These are phyloP conservation scores for Corydoras sp. DNA, from an alignment of 2,113 vertebrate species.

Conservation along the genomic window DNA sequence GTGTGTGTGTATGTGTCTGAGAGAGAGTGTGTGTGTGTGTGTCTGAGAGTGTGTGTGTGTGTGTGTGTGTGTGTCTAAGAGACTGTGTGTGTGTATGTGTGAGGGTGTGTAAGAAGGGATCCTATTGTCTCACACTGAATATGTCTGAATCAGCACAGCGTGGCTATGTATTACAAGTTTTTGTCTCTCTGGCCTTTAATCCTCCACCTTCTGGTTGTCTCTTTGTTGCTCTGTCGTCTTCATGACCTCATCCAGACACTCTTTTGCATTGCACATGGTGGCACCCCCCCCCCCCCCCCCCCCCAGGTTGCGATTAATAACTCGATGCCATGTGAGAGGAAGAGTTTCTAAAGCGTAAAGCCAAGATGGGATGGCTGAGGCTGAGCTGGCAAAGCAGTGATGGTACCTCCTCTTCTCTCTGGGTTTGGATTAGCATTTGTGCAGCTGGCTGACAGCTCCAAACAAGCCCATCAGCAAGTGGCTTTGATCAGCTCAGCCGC, in stretches of 20 bases:
- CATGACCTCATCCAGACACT: conserved; percentile 19
- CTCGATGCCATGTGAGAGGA: not conserved
- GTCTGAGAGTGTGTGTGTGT: conserved; percentile 7
- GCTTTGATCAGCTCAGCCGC: conserved; percentile 42
- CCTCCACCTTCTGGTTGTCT: conserved; percentile 23
- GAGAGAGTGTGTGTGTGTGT: conserved; percentile 1
- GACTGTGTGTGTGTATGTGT: conserved; percentile 5
- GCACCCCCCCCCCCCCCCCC: conserved; percentile 14
- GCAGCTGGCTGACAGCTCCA: conserved; percentile 39
- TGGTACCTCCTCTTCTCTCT: conserved; percentile 29
- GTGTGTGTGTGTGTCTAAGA: not conserved
- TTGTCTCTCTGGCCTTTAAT: conserved; percentile 31
- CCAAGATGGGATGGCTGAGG: conserved; percentile 17
- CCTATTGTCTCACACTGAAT: conserved; percentile 42
- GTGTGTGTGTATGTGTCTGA: conserved; percentile 1
- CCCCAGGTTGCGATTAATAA: too few relatives aligned
- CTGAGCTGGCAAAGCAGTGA: conserved; percentile 25
- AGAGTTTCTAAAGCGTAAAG: conserved; percentile 17
- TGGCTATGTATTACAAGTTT: conserved; percentile 18
- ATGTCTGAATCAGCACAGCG: conserved; percentile 43
- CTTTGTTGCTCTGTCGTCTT: conserved; percentile 5
- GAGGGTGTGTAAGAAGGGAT: conserved; percentile 5
- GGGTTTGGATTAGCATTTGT: conserved; percentile 40
- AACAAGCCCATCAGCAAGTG: conserved; percentile 42
- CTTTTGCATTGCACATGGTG: conserved; percentile 2